Conservation (phyloP, 2,113 vertebrate genomes). For the Trematomus loennbergii region DNA sequence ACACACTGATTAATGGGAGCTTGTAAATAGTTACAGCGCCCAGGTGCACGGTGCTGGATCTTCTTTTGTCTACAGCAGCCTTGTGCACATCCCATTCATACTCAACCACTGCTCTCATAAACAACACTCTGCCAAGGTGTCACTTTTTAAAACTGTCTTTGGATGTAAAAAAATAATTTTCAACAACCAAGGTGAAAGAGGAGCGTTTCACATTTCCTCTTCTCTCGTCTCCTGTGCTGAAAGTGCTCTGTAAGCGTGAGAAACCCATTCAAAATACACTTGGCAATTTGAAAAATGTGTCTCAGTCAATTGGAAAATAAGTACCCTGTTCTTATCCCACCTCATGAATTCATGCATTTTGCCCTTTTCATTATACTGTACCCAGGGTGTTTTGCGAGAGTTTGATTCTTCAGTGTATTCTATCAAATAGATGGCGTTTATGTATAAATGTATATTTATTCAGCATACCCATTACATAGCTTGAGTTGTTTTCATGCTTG, state of each 20-base stretch:
- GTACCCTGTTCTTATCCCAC: slow-evolving; percentile 37
- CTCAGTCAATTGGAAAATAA: slow-evolving; percentile 64
- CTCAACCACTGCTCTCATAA: slow-evolving; percentile 45
- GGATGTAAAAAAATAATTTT: slow-evolving; percentile 50
- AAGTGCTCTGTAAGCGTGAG: slow-evolving; percentile 27
- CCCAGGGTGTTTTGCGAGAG: slow-evolving; percentile 38
- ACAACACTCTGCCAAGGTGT: slow-evolving; percentile 19
- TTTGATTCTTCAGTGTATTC: slow-evolving; percentile 17
- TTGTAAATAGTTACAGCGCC: slow-evolving; percentile 53
- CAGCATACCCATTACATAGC: neutral
- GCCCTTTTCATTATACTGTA: slow-evolving; percentile 71
- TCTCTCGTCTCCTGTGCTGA: slow-evolving; percentile 31
- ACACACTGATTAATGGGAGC: slow-evolving; percentile 76
- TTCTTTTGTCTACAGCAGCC: slow-evolving; percentile 58
- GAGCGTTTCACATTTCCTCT: slow-evolving; percentile 31
- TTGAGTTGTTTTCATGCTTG: slow-evolving; percentile 11
- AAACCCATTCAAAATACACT: slow-evolving; percentile 58
- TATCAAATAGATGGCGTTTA: slow-evolving; percentile 29
- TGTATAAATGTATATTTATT: slow-evolving; percentile 56
- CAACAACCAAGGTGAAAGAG: slow-evolving; percentile 33
- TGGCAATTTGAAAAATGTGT: slow-evolving; percentile 61
- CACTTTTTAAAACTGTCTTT: slow-evolving; percentile 33
- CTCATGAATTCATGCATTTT: slow-evolving; percentile 69
- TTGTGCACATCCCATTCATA: slow-evolving; percentile 47
- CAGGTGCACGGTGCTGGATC: slow-evolving; percentile 53